Conservation (phyloP, 2,888 invertebrate genomes). For the Drosophila incognita region DNA sequence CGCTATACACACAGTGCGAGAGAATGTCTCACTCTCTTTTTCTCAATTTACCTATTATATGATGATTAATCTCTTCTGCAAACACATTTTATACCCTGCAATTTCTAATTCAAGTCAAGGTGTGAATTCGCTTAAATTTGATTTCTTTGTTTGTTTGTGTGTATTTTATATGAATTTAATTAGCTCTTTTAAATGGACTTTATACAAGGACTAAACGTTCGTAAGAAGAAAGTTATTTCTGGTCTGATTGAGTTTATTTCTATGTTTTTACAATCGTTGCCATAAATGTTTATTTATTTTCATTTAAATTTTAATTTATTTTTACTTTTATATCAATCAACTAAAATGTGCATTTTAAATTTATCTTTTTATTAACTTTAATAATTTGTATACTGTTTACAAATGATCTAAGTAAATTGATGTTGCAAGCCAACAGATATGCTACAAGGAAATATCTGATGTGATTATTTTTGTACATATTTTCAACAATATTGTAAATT, state of each 20-base stretch:
- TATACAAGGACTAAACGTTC: neutral
- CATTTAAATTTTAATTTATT: neutral
- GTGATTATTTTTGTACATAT: neutral
- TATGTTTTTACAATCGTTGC: neutral
- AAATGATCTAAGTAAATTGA: neutral
- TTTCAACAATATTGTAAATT: neutral
- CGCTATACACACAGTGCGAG: conserved; percentile 1
- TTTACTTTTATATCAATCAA: neutral
- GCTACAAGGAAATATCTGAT: neutral
- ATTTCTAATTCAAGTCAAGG: neutral
- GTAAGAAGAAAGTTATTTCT: neutral
- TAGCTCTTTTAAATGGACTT: neutral
- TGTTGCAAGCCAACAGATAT: neutral
- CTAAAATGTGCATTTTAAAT: neutral
- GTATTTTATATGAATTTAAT: neutral
- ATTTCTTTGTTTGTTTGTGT: no score
- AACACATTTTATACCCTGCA: conserved; percentile 34
- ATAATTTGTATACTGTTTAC: neutral
- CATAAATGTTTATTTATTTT: neutral
- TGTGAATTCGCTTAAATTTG: neutral
- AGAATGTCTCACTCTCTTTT: conserved; percentile 4
- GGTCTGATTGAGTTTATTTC: neutral
- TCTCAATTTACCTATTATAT: conserved; percentile 3
- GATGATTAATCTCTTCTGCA: conserved; percentile 29
- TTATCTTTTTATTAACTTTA: neutral